Percentiles rank a stretch among this genome's conserved stretches.
Conservation (phyloP, 2,888 invertebrate genomes). For the Malacosoma neustria region DNA sequence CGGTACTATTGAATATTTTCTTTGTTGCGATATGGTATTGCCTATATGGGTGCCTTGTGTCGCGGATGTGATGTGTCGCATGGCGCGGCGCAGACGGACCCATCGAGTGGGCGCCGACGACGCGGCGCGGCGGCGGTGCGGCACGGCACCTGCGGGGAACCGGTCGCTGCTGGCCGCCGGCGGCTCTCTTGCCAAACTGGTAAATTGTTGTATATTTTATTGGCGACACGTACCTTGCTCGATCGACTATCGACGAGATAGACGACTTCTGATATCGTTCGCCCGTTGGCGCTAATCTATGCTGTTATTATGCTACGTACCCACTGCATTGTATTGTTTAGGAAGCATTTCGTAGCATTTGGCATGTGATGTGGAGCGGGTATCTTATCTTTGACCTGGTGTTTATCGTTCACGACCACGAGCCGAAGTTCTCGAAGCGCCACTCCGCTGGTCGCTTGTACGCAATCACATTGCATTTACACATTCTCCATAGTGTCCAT, state of each 20-base stretch:
- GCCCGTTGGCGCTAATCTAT: no score
- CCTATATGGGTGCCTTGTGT: no score
- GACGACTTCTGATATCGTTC: no score
- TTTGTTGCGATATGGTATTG: no score
- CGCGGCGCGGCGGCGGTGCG: conserved; percentile 24
- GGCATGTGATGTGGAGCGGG: neutral
- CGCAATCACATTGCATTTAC: no score
- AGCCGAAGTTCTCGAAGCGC: neutral
- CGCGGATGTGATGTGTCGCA: neutral
- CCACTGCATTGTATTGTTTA: conserved; percentile 23
- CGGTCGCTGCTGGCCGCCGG: conserved; percentile 44
- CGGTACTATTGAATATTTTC: no score
- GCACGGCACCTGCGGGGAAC: conserved; percentile 58
- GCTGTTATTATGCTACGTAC: no score
- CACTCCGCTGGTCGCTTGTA: no score
- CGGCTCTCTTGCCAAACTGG: conserved; percentile 48
- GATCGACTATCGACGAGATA: conserved; percentile 26
- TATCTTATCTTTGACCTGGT: neutral
- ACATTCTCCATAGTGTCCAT: no score
- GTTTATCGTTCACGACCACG: neutral
- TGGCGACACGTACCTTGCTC: conserved; percentile 31
- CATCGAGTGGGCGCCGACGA: neutral
- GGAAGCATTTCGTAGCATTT: neutral
- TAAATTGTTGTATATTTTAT: conserved; percentile 41
- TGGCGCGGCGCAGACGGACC: neutral